Percentiles rank a stretch among this genome's conserved stretches.
phyloP scores from a whole-genome alignment of 2,888 invertebrate species.

The Cephonodes hylas region DNA sequence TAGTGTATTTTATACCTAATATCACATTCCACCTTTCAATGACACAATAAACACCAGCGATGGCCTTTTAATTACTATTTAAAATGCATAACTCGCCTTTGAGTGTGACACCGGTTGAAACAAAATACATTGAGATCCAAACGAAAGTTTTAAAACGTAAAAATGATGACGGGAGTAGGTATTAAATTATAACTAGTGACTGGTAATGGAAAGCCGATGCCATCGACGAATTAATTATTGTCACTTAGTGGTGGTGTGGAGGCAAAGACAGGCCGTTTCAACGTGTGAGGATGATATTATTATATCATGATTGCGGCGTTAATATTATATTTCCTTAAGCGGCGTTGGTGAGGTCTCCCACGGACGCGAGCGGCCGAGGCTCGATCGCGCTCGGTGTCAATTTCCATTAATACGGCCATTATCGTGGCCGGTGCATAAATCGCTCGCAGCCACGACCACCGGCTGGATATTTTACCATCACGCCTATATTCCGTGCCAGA shows the following conservation, averaged over 20 bases:
- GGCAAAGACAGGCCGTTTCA: constrained; percentile 53
- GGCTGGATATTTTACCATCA: constrained; percentile 29
- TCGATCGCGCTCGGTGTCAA: constrained; percentile 62
- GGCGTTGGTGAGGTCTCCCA: constrained; percentile 44
- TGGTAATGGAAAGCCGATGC: constrained; percentile 43
- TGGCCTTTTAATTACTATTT: constrained; percentile 7
- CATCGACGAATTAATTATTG: constrained; percentile 56
- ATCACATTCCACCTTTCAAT: not conserved
- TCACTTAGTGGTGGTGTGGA: constrained; percentile 48
- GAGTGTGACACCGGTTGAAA: constrained; percentile 1
- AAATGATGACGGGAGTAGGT: constrained; percentile 30
- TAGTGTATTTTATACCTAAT: not conserved
- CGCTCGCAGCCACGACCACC: constrained; percentile 61
- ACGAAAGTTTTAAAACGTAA: constrained; percentile 31
- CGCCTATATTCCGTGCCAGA: constrained; percentile 1
- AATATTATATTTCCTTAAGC: constrained; percentile 74
- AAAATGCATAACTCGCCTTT: constrained; percentile 1
- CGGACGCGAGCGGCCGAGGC: constrained; percentile 33
- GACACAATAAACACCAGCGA: not conserved
- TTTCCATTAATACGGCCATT: constrained; percentile 75
- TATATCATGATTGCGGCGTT: constrained; percentile 64
- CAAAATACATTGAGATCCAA: constrained; percentile 18
- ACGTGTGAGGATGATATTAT: constrained; percentile 67
- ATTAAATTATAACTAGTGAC: constrained; percentile 35
- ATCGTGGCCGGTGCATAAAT: constrained; percentile 67